Evolutionary conservation across 2,888 invertebrate species (phyloP).

Genomic region (Seira ritae): DNA sequence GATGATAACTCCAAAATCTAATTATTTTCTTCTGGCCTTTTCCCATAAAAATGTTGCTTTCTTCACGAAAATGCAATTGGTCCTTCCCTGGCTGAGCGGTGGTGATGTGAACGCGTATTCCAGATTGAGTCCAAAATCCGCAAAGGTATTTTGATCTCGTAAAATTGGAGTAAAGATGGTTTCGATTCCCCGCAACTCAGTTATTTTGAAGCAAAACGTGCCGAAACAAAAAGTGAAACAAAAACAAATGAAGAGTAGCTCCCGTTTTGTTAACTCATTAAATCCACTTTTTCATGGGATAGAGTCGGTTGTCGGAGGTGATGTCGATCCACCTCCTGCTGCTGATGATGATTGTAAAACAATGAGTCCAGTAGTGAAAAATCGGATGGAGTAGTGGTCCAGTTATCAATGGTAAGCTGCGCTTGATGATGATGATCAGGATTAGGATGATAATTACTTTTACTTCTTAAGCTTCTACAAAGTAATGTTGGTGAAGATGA

Average conservation of each 20-base stretch:
- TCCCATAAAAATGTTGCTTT: background rate
- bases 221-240: conserved; percentile 8
- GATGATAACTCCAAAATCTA: too few relatives aligned
- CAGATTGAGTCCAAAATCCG: too few relatives aligned
- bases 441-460: conserved; percentile 20
- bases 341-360: background rate
- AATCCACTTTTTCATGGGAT: too few relatives aligned
- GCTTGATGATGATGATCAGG: conserved; percentile 17
- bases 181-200: too few relatives aligned
- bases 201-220: conserved; percentile 11
- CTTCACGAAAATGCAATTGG: background rate
- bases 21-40: too few relatives aligned
- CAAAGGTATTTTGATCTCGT: too few relatives aligned
- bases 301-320: too few relatives aligned
- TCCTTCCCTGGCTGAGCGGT: too few relatives aligned
- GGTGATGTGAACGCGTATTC: too few relatives aligned
- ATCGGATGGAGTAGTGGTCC: too few relatives aligned
- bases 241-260: conserved; percentile 15
- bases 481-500: too few relatives aligned
- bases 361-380: conserved; percentile 1
- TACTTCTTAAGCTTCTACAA: conserved; percentile 18
- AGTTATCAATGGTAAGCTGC: conserved; percentile 19
- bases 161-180: background rate
- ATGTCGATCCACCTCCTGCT: background rate
- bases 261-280: conserved; percentile 48